Evolutionary conservation across 2,113 vertebrate genomes (phyloP).

Genomic region (Manacus vitellinus): DNA sequence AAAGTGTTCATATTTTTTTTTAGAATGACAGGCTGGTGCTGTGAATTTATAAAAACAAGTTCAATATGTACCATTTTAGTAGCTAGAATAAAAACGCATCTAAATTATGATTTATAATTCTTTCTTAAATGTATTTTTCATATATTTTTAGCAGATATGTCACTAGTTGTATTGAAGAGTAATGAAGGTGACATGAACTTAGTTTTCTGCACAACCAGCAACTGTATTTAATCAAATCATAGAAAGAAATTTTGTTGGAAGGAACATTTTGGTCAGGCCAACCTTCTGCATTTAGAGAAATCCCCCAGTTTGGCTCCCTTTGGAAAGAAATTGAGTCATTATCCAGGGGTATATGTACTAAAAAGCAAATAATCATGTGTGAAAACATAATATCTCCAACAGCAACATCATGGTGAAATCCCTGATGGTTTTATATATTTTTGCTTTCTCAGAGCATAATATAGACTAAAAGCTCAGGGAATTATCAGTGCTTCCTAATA

Average conservation of each 20-base stretch:
- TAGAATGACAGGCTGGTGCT: neutral
- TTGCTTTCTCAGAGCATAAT: neutral
- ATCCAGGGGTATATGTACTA: rapidly evolving
- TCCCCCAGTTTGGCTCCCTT: neutral
- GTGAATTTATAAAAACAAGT: neutral
- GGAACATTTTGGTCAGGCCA: neutral
- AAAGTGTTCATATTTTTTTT: neutral
- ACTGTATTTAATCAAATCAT: neutral
- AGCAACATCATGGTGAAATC: neutral
- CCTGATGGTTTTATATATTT: neutral
- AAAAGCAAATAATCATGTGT: neutral
- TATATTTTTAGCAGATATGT: neutral
- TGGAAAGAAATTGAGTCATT: neutral
- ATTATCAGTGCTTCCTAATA: neutral
- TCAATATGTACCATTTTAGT: neutral
- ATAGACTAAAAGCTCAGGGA: neutral
- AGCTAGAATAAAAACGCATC: neutral
- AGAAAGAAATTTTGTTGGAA: neutral
- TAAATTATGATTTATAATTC: neutral
- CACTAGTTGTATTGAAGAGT: neutral
- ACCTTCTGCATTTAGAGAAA: neutral
- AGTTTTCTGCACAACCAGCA: neutral
- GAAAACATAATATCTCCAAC: neutral
- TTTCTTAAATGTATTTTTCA: neutral
- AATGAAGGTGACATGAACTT: neutral